Percentiles rank a stretch among this genome's conserved stretches.
Evolutionary conservation across 2,113 vertebrate species (phyloP).

Genomic region (Rhizomys pruinosus): DNA sequence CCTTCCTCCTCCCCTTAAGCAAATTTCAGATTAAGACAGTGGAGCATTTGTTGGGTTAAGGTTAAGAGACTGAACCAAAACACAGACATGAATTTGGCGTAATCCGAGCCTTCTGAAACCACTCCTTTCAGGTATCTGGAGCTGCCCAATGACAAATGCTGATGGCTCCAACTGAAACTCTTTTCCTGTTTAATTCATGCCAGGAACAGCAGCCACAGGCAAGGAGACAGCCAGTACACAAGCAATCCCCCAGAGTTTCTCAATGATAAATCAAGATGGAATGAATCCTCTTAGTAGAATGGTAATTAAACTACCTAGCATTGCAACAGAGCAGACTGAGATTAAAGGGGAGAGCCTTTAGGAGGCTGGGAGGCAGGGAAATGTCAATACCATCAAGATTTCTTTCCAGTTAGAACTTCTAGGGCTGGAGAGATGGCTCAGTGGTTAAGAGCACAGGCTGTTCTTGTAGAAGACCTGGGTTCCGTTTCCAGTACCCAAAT

Average conservation of each 20-base stretch:
- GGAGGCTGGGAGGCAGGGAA: no score
- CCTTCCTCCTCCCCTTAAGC: background rate
- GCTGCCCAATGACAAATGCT: background rate
- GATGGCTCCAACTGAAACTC: slow-evolving; percentile 50
- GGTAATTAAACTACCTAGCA: slow-evolving; percentile 6
- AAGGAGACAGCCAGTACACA: background rate
- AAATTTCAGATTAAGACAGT: slow-evolving; percentile 26
- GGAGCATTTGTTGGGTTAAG: background rate
- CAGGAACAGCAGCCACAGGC: background rate
- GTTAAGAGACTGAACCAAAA: slow-evolving; percentile 19
- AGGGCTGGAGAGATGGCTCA: no score
- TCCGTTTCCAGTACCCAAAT: no score
- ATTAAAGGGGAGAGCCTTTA: slow-evolving; percentile 30
- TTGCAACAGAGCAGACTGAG: background rate
- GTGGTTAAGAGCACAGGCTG: no score
- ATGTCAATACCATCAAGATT: slow-evolving; percentile 2
- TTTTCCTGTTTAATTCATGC: background rate
- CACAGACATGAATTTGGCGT: background rate
- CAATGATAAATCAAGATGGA: background rate
- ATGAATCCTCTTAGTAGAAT: background rate
- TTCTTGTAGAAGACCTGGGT: no score
- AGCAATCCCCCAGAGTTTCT: background rate
- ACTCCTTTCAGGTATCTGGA: background rate
- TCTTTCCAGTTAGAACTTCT: slow-evolving; percentile 40
- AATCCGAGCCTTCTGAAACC: slow-evolving; percentile 42